Conservation (phyloP, 1,140 invertebrate species). For the Hyles euphorbiae region DNA sequence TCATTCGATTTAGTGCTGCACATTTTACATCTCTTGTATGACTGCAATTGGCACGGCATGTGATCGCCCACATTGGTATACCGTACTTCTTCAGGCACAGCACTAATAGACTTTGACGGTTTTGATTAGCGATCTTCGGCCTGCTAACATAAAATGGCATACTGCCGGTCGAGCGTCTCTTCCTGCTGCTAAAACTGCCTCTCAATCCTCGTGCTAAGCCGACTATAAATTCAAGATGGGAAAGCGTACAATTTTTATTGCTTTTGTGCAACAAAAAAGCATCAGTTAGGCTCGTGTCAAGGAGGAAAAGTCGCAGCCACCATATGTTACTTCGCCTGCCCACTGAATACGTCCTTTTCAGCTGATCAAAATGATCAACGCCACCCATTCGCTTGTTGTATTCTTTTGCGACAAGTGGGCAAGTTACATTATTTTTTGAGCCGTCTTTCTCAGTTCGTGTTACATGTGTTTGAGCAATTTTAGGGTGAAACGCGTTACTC, state of each 20-base stretch:
- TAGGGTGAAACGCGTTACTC: constrained; percentile 22
- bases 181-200: no score
- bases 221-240: no score
- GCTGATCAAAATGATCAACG: constrained; percentile 17
- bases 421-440: constrained; percentile 10
- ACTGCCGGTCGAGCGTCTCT: no score
- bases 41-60: no score
- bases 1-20: no score
- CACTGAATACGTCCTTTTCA: constrained; percentile 6
- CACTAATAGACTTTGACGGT: no score
- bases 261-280: constrained; percentile 12
- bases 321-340: constrained; percentile 12
- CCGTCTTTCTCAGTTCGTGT: constrained; percentile 20
- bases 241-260: not conserved
- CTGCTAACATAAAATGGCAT: no score
- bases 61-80: no score
- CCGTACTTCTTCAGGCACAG: no score
- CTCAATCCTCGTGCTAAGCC: no score
- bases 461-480: constrained; percentile 8
- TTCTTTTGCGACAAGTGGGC: constrained; percentile 11
- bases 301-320: constrained; percentile 14
- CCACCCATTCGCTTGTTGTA: constrained; percentile 21
- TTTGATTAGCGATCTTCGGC: no score
- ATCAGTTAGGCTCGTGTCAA: constrained; percentile 13
- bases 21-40: no score